A percentile compares a stretch with the other conserved stretches of the same genome.
Evolutionary conservation across 2,797 vertebrate species (phyloP).

Genomic region (Pteropus rufus): DNA sequence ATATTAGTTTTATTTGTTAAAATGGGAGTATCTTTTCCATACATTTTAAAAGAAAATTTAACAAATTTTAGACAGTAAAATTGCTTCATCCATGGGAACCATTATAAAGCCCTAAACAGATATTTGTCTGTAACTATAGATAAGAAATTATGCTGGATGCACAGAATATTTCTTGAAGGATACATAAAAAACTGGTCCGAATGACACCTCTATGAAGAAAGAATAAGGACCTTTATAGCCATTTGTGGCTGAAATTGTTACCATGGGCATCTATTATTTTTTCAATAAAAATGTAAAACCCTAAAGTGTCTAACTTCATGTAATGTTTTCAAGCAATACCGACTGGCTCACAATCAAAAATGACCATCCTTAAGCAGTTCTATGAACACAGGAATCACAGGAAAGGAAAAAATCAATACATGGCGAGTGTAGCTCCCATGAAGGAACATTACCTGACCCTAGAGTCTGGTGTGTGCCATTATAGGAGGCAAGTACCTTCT

Average conservation of each 20-base stretch:
- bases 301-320: background rate
- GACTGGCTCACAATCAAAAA: background rate
- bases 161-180: background rate
- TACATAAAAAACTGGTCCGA: background rate
- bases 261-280: background rate
- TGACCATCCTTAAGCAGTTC: background rate
- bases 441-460: background rate
- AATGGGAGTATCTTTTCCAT: background rate
- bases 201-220: background rate
- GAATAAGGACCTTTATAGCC: background rate
- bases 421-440: background rate
- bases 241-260: background rate
- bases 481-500: background rate
- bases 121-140: background rate
- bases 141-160: background rate
- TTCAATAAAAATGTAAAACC: constrained; percentile 14
- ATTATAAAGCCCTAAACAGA: background rate
- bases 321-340: background rate
- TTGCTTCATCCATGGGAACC: background rate
- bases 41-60: background rate
- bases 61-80: background rate
- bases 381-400: background rate
- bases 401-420: background rate
- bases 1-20: background rate
- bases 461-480: background rate